Base-by-base conservation (phyloP, 1,140 invertebrate genomes). In the Drosophila pseudoobscura region DNA sequence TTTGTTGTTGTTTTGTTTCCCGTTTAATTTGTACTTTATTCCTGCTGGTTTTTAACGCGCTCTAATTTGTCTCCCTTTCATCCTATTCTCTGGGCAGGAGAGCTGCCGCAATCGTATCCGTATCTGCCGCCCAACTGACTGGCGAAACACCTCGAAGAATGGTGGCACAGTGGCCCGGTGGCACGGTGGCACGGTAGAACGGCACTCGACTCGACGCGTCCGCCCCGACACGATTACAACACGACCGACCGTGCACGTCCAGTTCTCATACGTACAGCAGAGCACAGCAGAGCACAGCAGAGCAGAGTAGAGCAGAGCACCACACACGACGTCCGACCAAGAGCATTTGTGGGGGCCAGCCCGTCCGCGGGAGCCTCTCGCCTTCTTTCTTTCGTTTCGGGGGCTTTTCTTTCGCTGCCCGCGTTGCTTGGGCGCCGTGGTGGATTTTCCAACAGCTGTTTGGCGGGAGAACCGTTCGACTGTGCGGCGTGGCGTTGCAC, bases 201-300 rank as follows among this genome's bases (percentile, higher is more conserved):
- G 41, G 31, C 20, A 26, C 31, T 31, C 31, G 9, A 8, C 29
- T 31, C 29, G 29, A 31, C 45, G 45, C 35, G 9, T 39, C 35
- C 35, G 35, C 11, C 35, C 13, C 35, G 35, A 39, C 35, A 39
- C 35, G 35, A 39, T 39, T 39, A 59, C 44, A 46, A 41, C 46
- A 35, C 44, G 31, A 50, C 47, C 24, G 24, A 26, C 24, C 24
- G 29, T 47, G 22, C 69, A 90, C 87, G 79, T 78, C 76, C 85
- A 39, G 82, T 72, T 78, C 79, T 65, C 80, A 75, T 9, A 35
- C 31, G 3, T 31, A 31, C 31, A 20, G 20, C 20, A 20, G 1
- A 20, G 35, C 4, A 39, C 35, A 13, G 9, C 2, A 24, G 2
- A 24, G 2, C 24, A 24, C 24, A 24, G 11, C 35, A 39, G 9